Evolutionary conservation across 2,888 invertebrate species (phyloP).

Genomic region (Acronicta alni): DNA sequence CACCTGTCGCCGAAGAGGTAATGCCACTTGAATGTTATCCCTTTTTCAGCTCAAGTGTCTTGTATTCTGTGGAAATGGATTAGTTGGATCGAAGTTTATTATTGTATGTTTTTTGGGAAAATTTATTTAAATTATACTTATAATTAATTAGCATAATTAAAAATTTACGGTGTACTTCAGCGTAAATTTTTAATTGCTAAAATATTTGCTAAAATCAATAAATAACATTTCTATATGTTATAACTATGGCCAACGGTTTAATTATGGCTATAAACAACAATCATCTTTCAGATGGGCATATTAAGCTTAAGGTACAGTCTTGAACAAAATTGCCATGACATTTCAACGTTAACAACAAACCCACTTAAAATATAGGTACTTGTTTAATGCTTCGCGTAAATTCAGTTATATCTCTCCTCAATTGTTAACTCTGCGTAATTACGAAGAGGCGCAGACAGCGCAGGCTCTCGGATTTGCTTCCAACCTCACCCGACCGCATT

Average conservation of each 20-base stretch:
- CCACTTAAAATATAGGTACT: constrained; percentile 24
- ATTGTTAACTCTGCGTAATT: constrained; percentile 44
- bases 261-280: background rate
- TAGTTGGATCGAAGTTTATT: too few relatives aligned
- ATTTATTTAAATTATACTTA: too few relatives aligned
- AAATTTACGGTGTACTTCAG: too few relatives aligned
- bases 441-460: constrained; percentile 11
- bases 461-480: constrained; percentile 12
- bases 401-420: constrained; percentile 26
- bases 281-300: background rate
- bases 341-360: constrained; percentile 6
- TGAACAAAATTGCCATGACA: constrained; percentile 10
- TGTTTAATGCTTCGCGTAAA: constrained; percentile 10
- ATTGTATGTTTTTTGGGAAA: too few relatives aligned
- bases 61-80: too few relatives aligned
- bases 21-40: constrained; percentile 10
- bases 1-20: constrained; percentile 15
- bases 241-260: background rate
- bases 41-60: background rate
- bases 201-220: too few relatives aligned
- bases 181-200: too few relatives aligned
- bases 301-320: constrained; percentile 1
- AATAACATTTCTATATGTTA: background rate
- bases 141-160: too few relatives aligned
- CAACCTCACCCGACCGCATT: constrained; percentile 11